Base-by-base conservation (phyloP, 2,113 vertebrate species). In the Cervus canadensis region DNA sequence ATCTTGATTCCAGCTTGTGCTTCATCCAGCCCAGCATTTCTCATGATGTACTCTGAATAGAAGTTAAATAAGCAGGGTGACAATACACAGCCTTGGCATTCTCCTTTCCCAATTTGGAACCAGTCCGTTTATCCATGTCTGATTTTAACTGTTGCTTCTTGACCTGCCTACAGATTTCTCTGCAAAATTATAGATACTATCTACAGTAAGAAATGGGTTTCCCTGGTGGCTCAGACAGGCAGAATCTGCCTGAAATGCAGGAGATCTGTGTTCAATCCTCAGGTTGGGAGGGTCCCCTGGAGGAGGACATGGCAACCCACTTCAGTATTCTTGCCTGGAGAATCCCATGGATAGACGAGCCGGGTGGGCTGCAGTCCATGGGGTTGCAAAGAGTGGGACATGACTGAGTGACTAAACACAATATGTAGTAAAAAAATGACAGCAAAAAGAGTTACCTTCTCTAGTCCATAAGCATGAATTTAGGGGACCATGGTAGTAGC, bases 21-120 rank as follows among this genome's bases (percentile, higher is more conserved):
- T 71, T 71, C n/a, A 3, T 71, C 67, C 10, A 36, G 67, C 5
- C 5, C 0, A 0, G 10, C n/a, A 6, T 71, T 71, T 71, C 19
- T 23, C n/a, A 36, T 71, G n/a, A 36, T 6, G 19, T 71, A 71
- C 67, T 36, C 19, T 71, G n/a, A 19, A 71, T 36, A 71, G 2
- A 71, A 36, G 2, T 71, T 36, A 36, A 71, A 23, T 71, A 71
- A 71, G 19, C 67, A 36, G 67, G 23, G n/a, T 36, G 67, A 71
- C 67, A 71, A 12, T 71, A 71, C 36, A 23, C 10, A 71, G 64
- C 67, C n/a, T 40, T 71, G 67, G 36, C 0, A 1, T 71, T 40
- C 19, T 71, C n/a, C n/a, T 71, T 71, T 40, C 67, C 4, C n/a
- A 36, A 6, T 23, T 71, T 71, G n/a, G n/a, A 71, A 40, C 9